phyloP scores from a whole-genome alignment of 2,797 vertebrate species.

The Premnoplex brunnescens region DNA sequence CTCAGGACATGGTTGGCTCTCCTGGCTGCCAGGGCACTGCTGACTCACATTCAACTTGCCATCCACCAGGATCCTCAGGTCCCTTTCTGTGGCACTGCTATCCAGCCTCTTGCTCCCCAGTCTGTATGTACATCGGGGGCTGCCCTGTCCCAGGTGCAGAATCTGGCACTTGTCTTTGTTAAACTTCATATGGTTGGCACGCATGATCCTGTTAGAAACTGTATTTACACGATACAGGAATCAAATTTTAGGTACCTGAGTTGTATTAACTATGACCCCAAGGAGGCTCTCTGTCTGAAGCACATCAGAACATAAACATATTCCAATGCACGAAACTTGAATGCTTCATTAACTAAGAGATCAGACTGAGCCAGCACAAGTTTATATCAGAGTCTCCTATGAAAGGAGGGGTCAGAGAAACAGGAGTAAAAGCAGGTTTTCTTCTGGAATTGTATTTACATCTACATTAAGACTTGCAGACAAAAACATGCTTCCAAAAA shows the following conservation, averaged over 20 bases:
- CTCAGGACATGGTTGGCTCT: rapidly evolving
- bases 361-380: neutral
- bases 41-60: rapidly evolving
- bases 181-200: neutral
- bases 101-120: neutral
- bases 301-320: neutral
- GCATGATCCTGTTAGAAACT: neutral
- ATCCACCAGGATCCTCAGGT: neutral
- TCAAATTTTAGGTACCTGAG: neutral
- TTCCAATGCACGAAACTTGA: neutral
- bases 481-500: neutral
- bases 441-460: neutral
- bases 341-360: neutral
- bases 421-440: neutral
- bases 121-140: rapidly evolving
- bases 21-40: neutral
- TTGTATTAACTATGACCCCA: neutral
- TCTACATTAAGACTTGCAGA: neutral
- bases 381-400: neutral
- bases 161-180: neutral
- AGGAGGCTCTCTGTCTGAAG: neutral
- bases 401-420: neutral
- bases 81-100: neutral
- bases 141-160: neutral
- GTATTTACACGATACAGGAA: neutral